These are phyloP conservation scores for Heliconius eleuchia DNA, from an alignment of 1,140 invertebrate genomes.

Conservation along the genomic window DNA sequence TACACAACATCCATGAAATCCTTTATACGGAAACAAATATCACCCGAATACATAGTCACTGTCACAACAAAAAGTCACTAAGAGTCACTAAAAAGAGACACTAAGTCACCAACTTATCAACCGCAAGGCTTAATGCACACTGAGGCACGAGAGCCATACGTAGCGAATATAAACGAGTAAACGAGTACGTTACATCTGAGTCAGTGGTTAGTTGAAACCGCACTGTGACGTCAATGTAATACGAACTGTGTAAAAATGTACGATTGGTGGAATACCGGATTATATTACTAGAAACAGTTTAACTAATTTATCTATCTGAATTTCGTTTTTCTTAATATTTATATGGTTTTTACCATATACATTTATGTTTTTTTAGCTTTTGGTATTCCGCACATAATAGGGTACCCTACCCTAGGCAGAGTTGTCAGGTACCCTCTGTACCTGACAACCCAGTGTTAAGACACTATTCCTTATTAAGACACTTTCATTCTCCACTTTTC, in stretches of 20 bases:
- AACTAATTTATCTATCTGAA: not conserved
- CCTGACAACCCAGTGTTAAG: too few species aligned
- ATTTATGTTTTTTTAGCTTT: too few species aligned
- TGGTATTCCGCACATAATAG: too few species aligned
- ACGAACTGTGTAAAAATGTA: slow-evolving; percentile 42
- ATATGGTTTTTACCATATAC: not conserved
- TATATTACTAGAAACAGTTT: slow-evolving; percentile 11
- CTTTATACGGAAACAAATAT: slow-evolving; percentile 64
- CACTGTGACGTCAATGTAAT: slow-evolving; percentile 59
- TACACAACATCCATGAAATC: slow-evolving; percentile 75
- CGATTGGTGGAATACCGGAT: slow-evolving; percentile 44
- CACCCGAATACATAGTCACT: slow-evolving; percentile 60
- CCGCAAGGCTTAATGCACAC: slow-evolving; percentile 39
- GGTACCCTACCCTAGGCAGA: too few species aligned
- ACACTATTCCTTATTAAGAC: too few species aligned
- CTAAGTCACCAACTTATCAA: slow-evolving; percentile 17
- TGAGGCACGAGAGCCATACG: slow-evolving; percentile 39
- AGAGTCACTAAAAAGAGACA: slow-evolving; percentile 19
- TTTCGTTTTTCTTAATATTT: not conserved
- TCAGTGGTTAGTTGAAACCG: slow-evolving; percentile 49
- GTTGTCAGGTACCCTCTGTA: too few species aligned
- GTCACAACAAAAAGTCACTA: slow-evolving; percentile 30
- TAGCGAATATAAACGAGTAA: slow-evolving; percentile 56
- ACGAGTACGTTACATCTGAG: slow-evolving; percentile 43
- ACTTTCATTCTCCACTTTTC: too few species aligned